These are phyloP conservation scores for Patella depressa DNA, from an alignment of 2,888 invertebrate species.

Conservation along the genomic window DNA sequence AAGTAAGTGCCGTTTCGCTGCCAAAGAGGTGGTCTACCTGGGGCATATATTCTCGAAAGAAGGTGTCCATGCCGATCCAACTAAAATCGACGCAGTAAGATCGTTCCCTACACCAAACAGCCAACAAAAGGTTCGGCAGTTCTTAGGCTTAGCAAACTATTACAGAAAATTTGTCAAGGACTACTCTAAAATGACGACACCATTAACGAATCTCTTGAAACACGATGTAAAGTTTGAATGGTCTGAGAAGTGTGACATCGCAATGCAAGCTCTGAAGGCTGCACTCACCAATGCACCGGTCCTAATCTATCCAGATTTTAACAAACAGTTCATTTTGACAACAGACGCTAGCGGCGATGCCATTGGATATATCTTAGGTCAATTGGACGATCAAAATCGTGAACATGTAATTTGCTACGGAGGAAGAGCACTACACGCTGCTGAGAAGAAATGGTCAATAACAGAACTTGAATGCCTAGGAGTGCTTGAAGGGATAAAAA, in stretches of 20 bases:
- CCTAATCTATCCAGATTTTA: conserved; percentile 37
- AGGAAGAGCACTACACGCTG: conserved; percentile 30
- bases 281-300: conserved; percentile 32
- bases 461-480: conserved; percentile 41
- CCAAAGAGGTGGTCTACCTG: conserved; percentile 32
- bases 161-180: conserved; percentile 36
- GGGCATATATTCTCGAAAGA: conserved; percentile 37
- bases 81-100: conserved; percentile 28
- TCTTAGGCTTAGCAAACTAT: conserved; percentile 35
- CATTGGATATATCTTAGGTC: conserved; percentile 35
- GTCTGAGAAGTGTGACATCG: conserved; percentile 30
- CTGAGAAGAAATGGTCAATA: conserved; percentile 34
- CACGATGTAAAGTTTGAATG: conserved; percentile 36
- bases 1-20: conserved; percentile 38
- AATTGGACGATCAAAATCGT: conserved; percentile 36
- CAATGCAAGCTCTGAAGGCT: conserved; percentile 31
- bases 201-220: conserved; percentile 34
- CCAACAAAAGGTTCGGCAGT: conserved; percentile 30
- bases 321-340: conserved; percentile 32
- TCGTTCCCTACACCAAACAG: conserved; percentile 30
- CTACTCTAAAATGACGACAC: conserved; percentile 36
- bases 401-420: conserved; percentile 34
- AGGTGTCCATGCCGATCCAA: conserved; percentile 33
- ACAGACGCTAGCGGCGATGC: conserved; percentile 34
- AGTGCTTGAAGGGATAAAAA: conserved; percentile 38